phyloP scores from a whole-genome alignment of 2,113 vertebrate genomes.

The Pipra filicauda region DNA sequence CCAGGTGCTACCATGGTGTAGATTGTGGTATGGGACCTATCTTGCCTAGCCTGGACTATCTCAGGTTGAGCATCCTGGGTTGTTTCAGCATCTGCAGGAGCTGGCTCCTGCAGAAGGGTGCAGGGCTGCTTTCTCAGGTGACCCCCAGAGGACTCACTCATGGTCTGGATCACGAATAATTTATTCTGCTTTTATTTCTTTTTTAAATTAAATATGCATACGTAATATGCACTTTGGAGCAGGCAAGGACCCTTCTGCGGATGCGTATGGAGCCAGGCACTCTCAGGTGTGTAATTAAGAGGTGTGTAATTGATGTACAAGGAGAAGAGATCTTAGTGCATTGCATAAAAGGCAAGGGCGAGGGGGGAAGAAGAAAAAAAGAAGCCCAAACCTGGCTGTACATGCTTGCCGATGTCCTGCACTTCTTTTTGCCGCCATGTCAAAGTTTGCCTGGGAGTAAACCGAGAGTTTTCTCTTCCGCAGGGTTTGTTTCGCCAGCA shows the following conservation, averaged over 20 bases:
- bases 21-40: not conserved
- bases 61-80: not conserved
- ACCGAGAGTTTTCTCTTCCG: not conserved
- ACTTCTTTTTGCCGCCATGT: not conserved
- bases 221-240: constrained; percentile 38
- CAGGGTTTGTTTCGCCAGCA: accelerated
- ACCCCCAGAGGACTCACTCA: constrained; percentile 4
- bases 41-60: not conserved
- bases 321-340: not conserved
- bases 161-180: not conserved
- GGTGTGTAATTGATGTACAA: constrained; percentile 43
- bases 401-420: not conserved
- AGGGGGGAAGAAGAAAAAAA: not conserved
- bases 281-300: constrained; percentile 61
- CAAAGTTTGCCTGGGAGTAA: not conserved
- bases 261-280: constrained; percentile 1
- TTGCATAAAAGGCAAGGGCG: not conserved
- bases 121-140: not conserved
- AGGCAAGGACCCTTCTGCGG: constrained; percentile 53
- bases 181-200: constrained; percentile 54
- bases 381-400: not conserved
- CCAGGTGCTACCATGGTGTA: accelerated
- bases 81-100: not conserved
- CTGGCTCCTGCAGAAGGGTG: not conserved
- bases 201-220: constrained; percentile 54